Evolutionary conservation across 2,797 vertebrate species (phyloP), one percentile per base, ranked within the genome.

Genomic region (Sardinella longiceps): DNA sequence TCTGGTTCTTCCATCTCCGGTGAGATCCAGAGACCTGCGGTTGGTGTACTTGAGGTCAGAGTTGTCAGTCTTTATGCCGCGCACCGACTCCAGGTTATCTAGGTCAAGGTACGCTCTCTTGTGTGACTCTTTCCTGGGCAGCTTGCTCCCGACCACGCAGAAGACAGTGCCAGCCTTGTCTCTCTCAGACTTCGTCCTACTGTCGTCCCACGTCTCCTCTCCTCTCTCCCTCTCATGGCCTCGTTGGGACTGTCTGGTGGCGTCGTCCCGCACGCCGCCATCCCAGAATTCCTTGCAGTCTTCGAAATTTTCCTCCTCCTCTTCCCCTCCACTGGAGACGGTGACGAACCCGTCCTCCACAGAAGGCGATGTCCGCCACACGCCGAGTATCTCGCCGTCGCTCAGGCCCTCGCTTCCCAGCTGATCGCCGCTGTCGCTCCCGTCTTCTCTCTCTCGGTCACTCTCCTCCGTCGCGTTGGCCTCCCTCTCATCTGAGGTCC

Each of bases 231-330:
- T 30, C 37, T 63, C 77, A 43, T 86, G 80, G 20, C 7, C 83
- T 50, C 82, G 84, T 39, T 20, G 82, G 82, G 48, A 81, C 80
- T 91, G 81, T 77, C 84, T 85, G 83, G 53, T 7, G 6, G 46
- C 50, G 50, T 88, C 70, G 43, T 81, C 0, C n/a, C 80, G 7
- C 25, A 23, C 60, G 80, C 84, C 87, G 84, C 70, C 84, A 37
- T 93, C 92, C 90, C 83, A 93, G 86, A 87, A 94, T 48, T 95
- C 94, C 56, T 83, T 90, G 87, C 92, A 94, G 88, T 95, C 94
- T 88, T 92, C 87, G 85, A 94, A 94, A 46, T 89, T 83, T 2
- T 94, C 92, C 10, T 92, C 90, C 80, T 93, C 92, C 53, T 93
- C 92, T 7, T 91, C 92, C 0, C 94, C 94, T 39, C 90, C 92